phyloP scores from a whole-genome alignment of 2,888 invertebrate genomes.

The Clostera curtula region DNA sequence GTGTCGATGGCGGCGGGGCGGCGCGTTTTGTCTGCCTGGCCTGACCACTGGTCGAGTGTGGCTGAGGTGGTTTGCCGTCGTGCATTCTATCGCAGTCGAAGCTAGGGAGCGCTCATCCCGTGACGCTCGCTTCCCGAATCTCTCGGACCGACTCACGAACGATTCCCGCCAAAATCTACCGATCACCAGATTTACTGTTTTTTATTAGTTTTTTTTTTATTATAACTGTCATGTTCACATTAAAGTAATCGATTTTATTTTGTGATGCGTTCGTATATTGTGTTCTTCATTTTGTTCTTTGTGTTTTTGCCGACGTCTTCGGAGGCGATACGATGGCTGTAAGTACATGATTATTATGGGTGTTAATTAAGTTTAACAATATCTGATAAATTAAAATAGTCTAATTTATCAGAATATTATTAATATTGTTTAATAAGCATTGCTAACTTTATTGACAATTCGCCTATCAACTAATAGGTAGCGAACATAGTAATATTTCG shows the following conservation, averaged over 20 bases:
- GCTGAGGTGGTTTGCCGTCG: slow-evolving; percentile 34
- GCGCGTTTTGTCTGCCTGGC: slow-evolving; percentile 47
- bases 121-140: slow-evolving; percentile 23
- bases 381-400: too few relatives aligned
- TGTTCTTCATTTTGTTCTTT: slow-evolving; percentile 63
- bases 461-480: too few relatives aligned
- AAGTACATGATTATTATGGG: slow-evolving; percentile 35
- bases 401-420: too few relatives aligned
- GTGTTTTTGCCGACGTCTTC: slow-evolving; percentile 62
- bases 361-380: background rate
- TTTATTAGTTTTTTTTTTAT: slow-evolving; percentile 9
- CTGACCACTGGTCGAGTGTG: slow-evolving; percentile 57
- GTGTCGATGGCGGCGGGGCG: slow-evolving; percentile 27
- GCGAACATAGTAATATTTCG: too few relatives aligned
- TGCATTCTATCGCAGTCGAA: slow-evolving; percentile 51
- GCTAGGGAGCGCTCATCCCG: slow-evolving; percentile 36
- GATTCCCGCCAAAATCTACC: slow-evolving; percentile 59
- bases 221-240: slow-evolving; percentile 10
- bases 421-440: slow-evolving; percentile 2
- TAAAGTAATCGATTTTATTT: slow-evolving; percentile 25
- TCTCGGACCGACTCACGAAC: slow-evolving; percentile 15
- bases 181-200: slow-evolving; percentile 18
- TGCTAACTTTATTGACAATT: too few relatives aligned
- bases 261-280: slow-evolving; percentile 64
- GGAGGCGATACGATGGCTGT: slow-evolving; percentile 69